phyloP scores from a whole-genome alignment of 1,140 invertebrate species.

The Euschistus heros region DNA sequence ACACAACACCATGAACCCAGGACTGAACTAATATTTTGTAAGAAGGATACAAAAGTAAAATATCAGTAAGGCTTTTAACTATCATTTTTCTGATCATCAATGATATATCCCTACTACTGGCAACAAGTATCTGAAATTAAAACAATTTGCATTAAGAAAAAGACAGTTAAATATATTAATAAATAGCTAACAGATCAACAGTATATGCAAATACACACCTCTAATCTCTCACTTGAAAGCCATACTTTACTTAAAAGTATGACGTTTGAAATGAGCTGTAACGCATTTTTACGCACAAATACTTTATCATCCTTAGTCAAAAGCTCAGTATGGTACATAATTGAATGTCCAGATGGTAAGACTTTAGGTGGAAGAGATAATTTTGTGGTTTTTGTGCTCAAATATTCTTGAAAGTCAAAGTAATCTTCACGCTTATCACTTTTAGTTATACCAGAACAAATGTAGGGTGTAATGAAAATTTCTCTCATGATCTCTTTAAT shows the following conservation, averaged over 20 bases:
- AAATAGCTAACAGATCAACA: too few species aligned
- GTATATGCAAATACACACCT: too few species aligned
- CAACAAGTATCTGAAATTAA: constrained; percentile 37
- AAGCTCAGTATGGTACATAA: constrained; percentile 40
- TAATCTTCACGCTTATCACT: neutral
- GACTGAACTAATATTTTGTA: constrained; percentile 36
- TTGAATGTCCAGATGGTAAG: constrained; percentile 34
- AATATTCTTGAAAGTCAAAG: constrained; percentile 26
- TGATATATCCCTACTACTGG: constrained; percentile 44
- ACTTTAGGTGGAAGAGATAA: constrained; percentile 27
- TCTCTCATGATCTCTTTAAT: constrained; percentile 26
- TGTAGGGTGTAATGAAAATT: neutral
- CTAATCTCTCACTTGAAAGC: too few species aligned
- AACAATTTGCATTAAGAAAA: too few species aligned
- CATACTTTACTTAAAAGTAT: too few species aligned
- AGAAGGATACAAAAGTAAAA: constrained; percentile 40
- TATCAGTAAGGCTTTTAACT: constrained; percentile 41
- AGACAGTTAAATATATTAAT: too few species aligned
- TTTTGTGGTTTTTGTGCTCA: constrained; percentile 28
- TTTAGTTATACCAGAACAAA: constrained; percentile 5
- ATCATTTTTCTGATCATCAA: constrained; percentile 46
- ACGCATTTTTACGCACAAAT: constrained; percentile 43
- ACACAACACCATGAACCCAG: constrained; percentile 44
- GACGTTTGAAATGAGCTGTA: constrained; percentile 28
- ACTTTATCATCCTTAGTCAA: constrained; percentile 46